These are phyloP conservation scores for Drosophila limbata DNA, from an alignment of 2,888 invertebrate species.

Conservation along the genomic window DNA sequence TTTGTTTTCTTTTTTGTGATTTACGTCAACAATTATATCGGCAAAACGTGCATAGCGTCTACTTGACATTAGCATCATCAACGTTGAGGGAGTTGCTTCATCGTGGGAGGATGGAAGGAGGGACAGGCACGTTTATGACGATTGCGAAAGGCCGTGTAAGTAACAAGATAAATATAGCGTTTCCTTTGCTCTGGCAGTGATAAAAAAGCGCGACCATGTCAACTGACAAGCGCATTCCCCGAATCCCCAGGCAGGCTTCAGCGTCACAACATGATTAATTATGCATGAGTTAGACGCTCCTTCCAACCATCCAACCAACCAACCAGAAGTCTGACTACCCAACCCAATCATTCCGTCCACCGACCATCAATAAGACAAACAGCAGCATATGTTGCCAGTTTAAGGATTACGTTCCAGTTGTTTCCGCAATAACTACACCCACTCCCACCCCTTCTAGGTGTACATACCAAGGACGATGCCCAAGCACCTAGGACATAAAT, in stretches of 20 bases:
- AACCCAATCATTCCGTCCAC: neutral
- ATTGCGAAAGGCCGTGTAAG: constrained; percentile 37
- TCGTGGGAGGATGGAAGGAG: constrained; percentile 2
- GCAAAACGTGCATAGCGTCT: constrained; percentile 54
- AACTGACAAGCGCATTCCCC: constrained; percentile 59
- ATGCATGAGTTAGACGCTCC: constrained; percentile 57
- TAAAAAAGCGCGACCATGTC: constrained; percentile 72
- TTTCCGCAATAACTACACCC: neutral
- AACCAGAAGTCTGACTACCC: constrained; percentile 2
- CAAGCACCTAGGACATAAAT: neutral
- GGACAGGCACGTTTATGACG: constrained; percentile 41
- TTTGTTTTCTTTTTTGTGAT: constrained; percentile 48
- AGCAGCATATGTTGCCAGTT: constrained; percentile 49
- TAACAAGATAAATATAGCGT: constrained; percentile 71
- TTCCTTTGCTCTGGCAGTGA: constrained; percentile 54
- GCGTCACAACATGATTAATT: constrained; percentile 74
- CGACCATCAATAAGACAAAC: constrained; percentile 50
- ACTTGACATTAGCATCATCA: constrained; percentile 44
- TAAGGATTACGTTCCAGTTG: constrained; percentile 35
- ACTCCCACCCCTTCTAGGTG: neutral
- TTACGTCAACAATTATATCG: constrained; percentile 75
- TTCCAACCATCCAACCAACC: constrained; percentile 2
- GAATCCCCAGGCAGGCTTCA: constrained; percentile 26
- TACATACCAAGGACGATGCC: constrained; percentile 8
- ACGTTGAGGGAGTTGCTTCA: neutral